Evolutionary conservation across 2,113 vertebrate genomes (phyloP).

Genomic region (Arothron firmamentum): DNA sequence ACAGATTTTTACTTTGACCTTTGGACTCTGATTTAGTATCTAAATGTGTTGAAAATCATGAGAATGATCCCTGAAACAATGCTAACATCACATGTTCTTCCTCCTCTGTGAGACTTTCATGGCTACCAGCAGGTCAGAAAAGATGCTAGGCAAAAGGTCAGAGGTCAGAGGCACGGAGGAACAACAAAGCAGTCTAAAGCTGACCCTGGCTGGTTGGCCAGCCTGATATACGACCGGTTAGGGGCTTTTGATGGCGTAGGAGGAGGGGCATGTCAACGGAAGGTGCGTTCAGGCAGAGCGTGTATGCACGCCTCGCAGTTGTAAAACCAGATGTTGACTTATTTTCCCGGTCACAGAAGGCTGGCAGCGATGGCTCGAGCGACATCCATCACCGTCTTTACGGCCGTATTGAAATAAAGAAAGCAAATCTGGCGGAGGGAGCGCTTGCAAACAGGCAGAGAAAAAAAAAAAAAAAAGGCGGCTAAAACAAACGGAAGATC

Average conservation of each 20-base stretch:
- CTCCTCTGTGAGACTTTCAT: constrained; percentile 18
- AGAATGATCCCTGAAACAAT: no score
- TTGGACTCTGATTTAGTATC: no score
- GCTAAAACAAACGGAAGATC: constrained; percentile 26
- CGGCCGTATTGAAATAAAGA: constrained; percentile 48
- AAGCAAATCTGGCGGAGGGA: constrained; percentile 39
- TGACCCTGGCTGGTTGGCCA: constrained; percentile 52
- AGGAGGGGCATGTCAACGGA: constrained; percentile 26
- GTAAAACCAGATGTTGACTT: constrained; percentile 66
- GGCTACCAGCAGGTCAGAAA: constrained; percentile 21
- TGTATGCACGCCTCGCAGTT: constrained; percentile 16
- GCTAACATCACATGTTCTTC: neutral
- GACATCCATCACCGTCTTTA: constrained; percentile 54
- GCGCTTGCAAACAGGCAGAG: constrained; percentile 43
- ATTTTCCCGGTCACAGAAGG: constrained; percentile 34
- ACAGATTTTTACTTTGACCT: no score
- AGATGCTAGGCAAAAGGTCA: constrained; percentile 32
- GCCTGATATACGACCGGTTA: constrained; percentile 55
- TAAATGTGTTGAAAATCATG: no score
- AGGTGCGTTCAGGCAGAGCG: constrained; percentile 16
- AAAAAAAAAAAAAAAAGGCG: constrained; percentile 13
- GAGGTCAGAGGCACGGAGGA: constrained; percentile 47
- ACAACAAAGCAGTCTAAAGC: constrained; percentile 48
- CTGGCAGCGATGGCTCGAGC: constrained; percentile 33
- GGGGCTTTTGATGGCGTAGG: constrained; percentile 23